Percentiles rank a stretch among this genome's conserved stretches.
These are phyloP conservation scores for Erebia epiphron DNA, from an alignment of 2,888 invertebrate species.

Conservation along the genomic window DNA sequence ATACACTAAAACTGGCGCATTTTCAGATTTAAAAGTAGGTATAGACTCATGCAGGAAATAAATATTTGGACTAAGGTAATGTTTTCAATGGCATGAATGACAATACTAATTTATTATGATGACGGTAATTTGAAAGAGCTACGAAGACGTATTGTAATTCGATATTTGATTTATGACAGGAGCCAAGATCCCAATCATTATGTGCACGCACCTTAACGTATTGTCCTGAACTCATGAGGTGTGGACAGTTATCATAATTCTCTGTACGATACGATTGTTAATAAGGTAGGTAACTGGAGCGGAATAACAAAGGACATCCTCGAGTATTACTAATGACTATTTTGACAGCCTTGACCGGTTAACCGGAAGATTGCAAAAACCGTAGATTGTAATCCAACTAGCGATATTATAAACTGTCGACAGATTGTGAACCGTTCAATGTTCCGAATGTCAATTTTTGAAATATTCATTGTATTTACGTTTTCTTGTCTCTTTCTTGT, in stretches of 20 bases:
- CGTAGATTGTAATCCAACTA: too few species aligned
- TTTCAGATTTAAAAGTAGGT: too few species aligned
- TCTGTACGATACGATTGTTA: constrained; percentile 25
- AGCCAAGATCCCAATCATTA: constrained; percentile 8
- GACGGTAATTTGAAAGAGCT: constrained; percentile 4
- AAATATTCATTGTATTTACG: too few species aligned
- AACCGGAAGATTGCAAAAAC: too few species aligned
- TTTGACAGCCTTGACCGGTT: constrained; percentile 30
- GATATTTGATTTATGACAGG: constrained; percentile 2
- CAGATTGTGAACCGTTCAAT: too few species aligned
- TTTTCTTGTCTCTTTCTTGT: too few species aligned
- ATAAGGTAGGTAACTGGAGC: constrained; percentile 35
- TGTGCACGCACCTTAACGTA: constrained; percentile 17
- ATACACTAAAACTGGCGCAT: too few species aligned
- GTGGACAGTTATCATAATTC: constrained; percentile 29
- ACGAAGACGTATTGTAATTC: constrained; percentile 5
- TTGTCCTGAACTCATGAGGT: constrained; percentile 3
- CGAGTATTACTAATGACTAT: constrained; percentile 17
- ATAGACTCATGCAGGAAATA: background rate
- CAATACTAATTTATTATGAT: background rate
- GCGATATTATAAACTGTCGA: too few species aligned
- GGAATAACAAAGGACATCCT: constrained; percentile 30
- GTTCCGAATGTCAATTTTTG: too few species aligned
- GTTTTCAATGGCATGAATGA: too few species aligned
- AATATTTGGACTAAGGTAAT: background rate